phyloP scores from a whole-genome alignment of 2,797 vertebrate genomes.

The Leontopithecus rosalia region DNA sequence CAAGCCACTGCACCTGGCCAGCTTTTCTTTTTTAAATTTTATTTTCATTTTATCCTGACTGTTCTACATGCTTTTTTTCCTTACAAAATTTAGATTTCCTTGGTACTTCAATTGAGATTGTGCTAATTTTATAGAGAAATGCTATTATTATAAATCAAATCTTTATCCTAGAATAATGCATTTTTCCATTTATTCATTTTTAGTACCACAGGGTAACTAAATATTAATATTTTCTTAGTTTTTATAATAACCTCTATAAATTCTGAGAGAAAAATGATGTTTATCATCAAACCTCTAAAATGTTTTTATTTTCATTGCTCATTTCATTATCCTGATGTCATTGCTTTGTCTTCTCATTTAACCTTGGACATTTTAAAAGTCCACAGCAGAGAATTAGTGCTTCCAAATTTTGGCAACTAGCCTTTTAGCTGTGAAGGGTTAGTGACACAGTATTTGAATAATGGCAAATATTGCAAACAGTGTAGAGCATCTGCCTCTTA shows the following conservation, averaged over 20 bases:
- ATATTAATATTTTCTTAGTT: constrained; percentile 1
- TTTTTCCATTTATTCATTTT: constrained; percentile 5
- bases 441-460: constrained; percentile 40
- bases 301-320: constrained; percentile 5
- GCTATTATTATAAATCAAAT: not conserved
- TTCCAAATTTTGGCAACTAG: not conserved
- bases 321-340: not conserved
- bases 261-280: constrained; percentile 1
- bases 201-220: not conserved
- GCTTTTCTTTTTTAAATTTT: too few relatives aligned
- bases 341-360: constrained; percentile 41
- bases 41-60: not conserved
- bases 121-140: constrained; percentile 22
- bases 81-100: not conserved
- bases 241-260: not conserved
- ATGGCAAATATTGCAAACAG: constrained; percentile 30
- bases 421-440: not conserved
- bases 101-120: not conserved
- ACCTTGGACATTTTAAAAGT: not conserved
- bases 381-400: not conserved
- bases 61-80: not conserved
- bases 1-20: too few relatives aligned
- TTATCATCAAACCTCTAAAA: not conserved
- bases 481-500: not conserved
- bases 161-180: not conserved